Evolutionary conservation across 1,140 invertebrate genomes (phyloP).

Genomic region (Liolophura sinensis): DNA sequence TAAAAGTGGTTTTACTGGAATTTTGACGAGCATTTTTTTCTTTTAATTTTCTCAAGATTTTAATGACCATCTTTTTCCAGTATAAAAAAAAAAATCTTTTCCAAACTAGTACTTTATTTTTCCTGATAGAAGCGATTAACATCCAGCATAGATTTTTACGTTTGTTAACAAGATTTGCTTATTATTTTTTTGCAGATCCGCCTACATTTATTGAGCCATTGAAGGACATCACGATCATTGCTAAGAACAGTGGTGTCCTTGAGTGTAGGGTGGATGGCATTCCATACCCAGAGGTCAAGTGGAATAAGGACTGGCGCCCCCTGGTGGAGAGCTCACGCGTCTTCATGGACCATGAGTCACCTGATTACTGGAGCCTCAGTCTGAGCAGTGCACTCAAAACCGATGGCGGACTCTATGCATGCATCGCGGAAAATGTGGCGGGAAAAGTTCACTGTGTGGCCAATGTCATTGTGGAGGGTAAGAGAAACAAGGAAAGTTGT

Average conservation of each 20-base stretch:
- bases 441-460: slow-evolving; percentile 87
- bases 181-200: slow-evolving; percentile 67
- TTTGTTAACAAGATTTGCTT: background rate
- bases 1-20: too few species aligned
- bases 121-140: too few species aligned
- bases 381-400: slow-evolving; percentile 85
- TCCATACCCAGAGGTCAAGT: slow-evolving; percentile 93
- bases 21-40: too few species aligned
- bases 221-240: slow-evolving; percentile 74
- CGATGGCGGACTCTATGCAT: slow-evolving; percentile 92
- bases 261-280: slow-evolving; percentile 86
- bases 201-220: slow-evolving; percentile 83
- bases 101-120: too few species aligned
- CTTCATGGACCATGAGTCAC: slow-evolving; percentile 62
- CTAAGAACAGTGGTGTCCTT: slow-evolving; percentile 71
- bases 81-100: too few species aligned
- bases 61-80: too few species aligned
- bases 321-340: slow-evolving; percentile 44
- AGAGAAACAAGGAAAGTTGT: slow-evolving; percentile 60
- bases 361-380: slow-evolving; percentile 79
- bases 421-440: slow-evolving; percentile 88
- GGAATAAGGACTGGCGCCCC: slow-evolving; percentile 74
- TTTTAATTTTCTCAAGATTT: too few species aligned
- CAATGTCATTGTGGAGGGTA: slow-evolving; percentile 89
- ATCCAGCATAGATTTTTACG: too few species aligned